phyloP scores from a whole-genome alignment of 1,140 invertebrate genomes.

The Reticulitermes speratus region DNA sequence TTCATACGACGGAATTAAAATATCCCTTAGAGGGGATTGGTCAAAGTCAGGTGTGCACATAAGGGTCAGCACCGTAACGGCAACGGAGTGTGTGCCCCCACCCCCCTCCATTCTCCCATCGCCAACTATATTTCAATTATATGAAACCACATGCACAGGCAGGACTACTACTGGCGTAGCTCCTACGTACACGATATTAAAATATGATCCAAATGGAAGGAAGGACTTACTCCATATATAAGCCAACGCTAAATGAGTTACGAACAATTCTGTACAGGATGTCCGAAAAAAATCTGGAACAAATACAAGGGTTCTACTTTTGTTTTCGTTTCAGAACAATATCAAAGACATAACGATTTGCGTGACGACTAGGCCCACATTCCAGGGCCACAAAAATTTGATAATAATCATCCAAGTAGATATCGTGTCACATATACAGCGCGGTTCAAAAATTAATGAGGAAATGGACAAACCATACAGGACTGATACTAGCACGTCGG shows the following conservation, averaged over 20 bases:
- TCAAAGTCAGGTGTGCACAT: slow-evolving; percentile 17
- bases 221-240: neutral
- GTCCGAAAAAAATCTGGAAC: too few relatives aligned
- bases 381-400: too few relatives aligned
- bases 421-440: too few relatives aligned
- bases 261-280: neutral
- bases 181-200: neutral
- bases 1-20: slow-evolving; percentile 9
- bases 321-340: too few relatives aligned
- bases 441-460: too few relatives aligned
- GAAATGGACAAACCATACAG: too few relatives aligned
- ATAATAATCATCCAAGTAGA: too few relatives aligned
- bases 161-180: neutral
- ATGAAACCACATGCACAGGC: neutral
- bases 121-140: neutral
- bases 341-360: too few relatives aligned
- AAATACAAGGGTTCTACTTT: too few relatives aligned
- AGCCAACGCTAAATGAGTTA: neutral
- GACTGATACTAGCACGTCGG: too few relatives aligned
- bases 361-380: too few relatives aligned
- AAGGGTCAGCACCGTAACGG: slow-evolving; percentile 11
- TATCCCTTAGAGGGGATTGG: slow-evolving; percentile 3
- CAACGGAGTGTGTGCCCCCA: neutral
- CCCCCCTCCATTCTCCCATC: neutral
- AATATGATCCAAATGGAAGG: slow-evolving; percentile 11